phyloP scores from a whole-genome alignment of 2,888 invertebrate species.

The Lysandra coridon region DNA sequence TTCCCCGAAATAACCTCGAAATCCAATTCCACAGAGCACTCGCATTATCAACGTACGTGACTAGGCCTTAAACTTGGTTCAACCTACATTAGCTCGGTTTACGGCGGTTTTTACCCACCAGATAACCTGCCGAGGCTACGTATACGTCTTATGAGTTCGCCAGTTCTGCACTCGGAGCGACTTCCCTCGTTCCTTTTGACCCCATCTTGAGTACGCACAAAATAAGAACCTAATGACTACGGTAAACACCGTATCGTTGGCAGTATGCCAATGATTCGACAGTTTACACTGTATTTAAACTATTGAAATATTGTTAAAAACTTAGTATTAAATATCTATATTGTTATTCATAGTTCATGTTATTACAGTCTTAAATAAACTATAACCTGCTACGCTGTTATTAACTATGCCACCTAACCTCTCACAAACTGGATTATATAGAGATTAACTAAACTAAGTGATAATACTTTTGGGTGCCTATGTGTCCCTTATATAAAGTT shows the following conservation, averaged over 20 bases:
- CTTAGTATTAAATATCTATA: no score
- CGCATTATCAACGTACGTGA: background rate
- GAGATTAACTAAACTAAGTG: no score
- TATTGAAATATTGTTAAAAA: background rate
- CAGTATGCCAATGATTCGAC: background rate
- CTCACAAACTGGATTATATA: no score
- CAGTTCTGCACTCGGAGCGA: conserved; percentile 44
- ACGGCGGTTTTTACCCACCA: conserved; percentile 41
- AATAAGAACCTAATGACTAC: background rate
- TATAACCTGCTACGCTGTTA: no score
- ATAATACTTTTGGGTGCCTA: no score
- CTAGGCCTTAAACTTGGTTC: background rate
- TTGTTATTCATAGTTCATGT: no score
- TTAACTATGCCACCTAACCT: no score
- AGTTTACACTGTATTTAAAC: background rate
- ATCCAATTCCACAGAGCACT: background rate
- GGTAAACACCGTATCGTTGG: background rate
- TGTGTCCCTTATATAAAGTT: no score
- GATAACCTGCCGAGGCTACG: conserved; percentile 38
- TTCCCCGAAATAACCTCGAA: background rate
- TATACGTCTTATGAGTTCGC: conserved; percentile 43
- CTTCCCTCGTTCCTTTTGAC: conserved; percentile 44
- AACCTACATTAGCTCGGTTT: conserved; percentile 37
- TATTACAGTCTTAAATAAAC: no score
- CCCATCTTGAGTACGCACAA: conserved; percentile 43